These are phyloP conservation scores for Brachionus manjavacas DNA, from an alignment of 1,140 invertebrate species.

Conservation along the genomic window DNA sequence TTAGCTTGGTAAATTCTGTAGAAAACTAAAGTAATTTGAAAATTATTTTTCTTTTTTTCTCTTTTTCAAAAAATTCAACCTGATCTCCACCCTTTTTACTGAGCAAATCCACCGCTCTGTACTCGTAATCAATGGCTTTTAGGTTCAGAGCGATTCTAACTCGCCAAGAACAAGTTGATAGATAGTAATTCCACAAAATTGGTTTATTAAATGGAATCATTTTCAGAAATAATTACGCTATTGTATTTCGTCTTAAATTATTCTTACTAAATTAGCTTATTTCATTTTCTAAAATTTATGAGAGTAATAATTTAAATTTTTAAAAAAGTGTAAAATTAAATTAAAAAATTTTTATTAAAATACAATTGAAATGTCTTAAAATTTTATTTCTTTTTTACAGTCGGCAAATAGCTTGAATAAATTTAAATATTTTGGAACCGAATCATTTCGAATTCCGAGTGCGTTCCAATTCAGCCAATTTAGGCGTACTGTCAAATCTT, in stretches of 20 bases:
- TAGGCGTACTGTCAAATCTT: slow-evolving; percentile 89
- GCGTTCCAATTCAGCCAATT: slow-evolving; percentile 99
- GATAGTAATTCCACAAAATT: slow-evolving; percentile 82
- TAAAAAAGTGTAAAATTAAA: not conserved
- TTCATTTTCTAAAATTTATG: slow-evolving; percentile 55
- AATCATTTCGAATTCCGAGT: slow-evolving; percentile 63
- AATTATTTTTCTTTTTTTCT: not conserved
- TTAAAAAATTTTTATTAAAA: slow-evolving; percentile 23
- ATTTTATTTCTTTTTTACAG: slow-evolving; percentile 15
- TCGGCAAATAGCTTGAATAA: not conserved
- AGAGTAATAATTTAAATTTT: not conserved
- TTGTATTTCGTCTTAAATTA: slow-evolving; percentile 81
- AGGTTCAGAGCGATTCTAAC: slow-evolving; percentile 81
- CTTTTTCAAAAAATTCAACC: not conserved
- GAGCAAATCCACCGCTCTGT: slow-evolving; percentile 80
- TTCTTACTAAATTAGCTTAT: slow-evolving; percentile 1
- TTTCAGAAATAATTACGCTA: slow-evolving; percentile 91
- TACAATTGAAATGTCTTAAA: not conserved
- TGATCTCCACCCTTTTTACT: slow-evolving; percentile 62
- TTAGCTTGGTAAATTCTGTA: not conserved
- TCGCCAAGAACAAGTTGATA: slow-evolving; percentile 83
- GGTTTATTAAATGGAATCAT: slow-evolving; percentile 78
- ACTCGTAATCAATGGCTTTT: slow-evolving; percentile 91
- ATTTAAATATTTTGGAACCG: not conserved
- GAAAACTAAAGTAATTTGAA: slow-evolving; percentile 44